A percentile compares a stretch with the other conserved stretches of the same genome.
Conservation (phyloP, 2,888 invertebrate genomes). For the Cheilosia variabilis region DNA sequence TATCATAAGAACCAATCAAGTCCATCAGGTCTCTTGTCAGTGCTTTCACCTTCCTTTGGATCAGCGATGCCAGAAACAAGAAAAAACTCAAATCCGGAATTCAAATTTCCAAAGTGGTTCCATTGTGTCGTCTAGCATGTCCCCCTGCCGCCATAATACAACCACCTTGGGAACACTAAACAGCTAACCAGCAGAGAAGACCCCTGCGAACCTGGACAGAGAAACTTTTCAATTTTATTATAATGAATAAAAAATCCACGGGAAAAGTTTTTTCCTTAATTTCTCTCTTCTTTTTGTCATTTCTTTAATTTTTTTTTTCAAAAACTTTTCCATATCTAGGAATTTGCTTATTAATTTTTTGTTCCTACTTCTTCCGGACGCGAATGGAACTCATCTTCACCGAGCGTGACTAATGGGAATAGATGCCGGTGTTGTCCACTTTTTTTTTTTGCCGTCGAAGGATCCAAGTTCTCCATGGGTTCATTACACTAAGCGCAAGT, state of each 20-base stretch:
- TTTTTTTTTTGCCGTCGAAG: conserved; percentile 48
- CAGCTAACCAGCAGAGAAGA: conserved; percentile 50
- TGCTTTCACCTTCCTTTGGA: conserved; percentile 63
- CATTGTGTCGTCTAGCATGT: conserved; percentile 61
- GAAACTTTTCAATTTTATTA: conserved; percentile 74
- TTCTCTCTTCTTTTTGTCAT: conserved; percentile 51
- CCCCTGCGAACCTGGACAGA: conserved; percentile 20
- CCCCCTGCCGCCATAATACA: neutral
- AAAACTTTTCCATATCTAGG: conserved; percentile 74
- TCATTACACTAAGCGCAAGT: conserved; percentile 74
- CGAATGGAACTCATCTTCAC: conserved; percentile 65
- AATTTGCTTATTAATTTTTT: conserved; percentile 75
- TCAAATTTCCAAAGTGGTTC: conserved; percentile 73
- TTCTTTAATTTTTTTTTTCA: conserved; percentile 54
- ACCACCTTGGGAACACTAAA: conserved; percentile 65
- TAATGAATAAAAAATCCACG: conserved; percentile 67
- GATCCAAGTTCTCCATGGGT: conserved; percentile 60
- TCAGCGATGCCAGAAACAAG: conserved; percentile 4
- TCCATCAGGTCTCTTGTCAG: conserved; percentile 66
- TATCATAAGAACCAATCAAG: conserved; percentile 70
- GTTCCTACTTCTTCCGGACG: conserved; percentile 43
- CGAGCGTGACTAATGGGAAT: conserved; percentile 75
- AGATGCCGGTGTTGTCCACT: conserved; percentile 75
- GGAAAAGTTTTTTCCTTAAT: conserved; percentile 67
- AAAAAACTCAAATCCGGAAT: conserved; percentile 51